A percentile compares a stretch with the other conserved stretches of the same genome.
phyloP scores from a whole-genome alignment of 2,113 vertebrate genomes.

The Strix aluco region DNA sequence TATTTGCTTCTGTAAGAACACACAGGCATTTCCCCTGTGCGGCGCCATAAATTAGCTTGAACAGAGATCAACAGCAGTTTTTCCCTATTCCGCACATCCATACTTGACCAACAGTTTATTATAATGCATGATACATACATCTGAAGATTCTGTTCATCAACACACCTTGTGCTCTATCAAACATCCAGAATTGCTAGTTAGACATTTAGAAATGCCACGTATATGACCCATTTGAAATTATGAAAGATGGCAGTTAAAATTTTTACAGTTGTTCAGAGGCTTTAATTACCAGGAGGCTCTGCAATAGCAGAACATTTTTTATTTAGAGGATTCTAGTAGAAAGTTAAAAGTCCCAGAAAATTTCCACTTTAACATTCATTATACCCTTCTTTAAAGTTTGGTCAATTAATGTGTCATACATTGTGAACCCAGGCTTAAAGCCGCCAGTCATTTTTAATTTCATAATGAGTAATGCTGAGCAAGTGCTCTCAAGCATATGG shows the following conservation, averaged over 20 bases:
- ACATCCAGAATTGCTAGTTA: background rate
- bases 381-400: background rate
- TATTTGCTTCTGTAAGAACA: background rate
- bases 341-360: background rate
- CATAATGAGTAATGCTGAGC: background rate
- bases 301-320: background rate
- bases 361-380: background rate
- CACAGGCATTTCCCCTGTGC: background rate
- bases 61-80: background rate
- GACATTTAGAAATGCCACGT: background rate
- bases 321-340: no score
- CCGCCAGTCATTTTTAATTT: background rate
- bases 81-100: background rate
- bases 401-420: background rate
- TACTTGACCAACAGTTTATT: background rate
- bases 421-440: background rate
- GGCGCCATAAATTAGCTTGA: background rate
- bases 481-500: background rate
- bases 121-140: background rate
- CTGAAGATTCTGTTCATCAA: background rate
- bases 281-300: background rate
- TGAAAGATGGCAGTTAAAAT: background rate
- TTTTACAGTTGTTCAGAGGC: background rate
- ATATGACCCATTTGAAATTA: background rate
- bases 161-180: background rate